phyloP scores from a whole-genome alignment of 2,797 vertebrate genomes.

The Epinephelus malabaricus region DNA sequence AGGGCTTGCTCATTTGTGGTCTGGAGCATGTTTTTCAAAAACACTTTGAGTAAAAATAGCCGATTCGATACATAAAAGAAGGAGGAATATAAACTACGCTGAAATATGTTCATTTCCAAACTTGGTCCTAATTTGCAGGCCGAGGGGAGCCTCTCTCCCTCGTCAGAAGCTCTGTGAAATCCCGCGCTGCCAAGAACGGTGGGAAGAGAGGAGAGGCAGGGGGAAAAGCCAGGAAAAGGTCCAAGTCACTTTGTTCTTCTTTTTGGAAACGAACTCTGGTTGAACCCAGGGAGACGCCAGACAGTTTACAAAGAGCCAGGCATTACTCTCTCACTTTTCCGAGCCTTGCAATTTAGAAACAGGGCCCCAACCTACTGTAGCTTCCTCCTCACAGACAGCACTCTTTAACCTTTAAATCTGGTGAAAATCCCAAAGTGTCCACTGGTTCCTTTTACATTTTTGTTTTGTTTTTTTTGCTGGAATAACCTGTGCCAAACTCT shows the following conservation, averaged over 20 bases:
- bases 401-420: constrained; percentile 71
- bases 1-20: constrained; percentile 36
- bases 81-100: constrained; percentile 64
- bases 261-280: constrained; percentile 95
- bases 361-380: constrained; percentile 76
- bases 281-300: constrained; percentile 90
- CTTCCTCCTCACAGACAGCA: constrained; percentile 74
- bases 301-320: constrained; percentile 85
- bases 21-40: constrained; percentile 33
- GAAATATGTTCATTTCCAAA: constrained; percentile 78
- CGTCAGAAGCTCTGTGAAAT: constrained; percentile 73
- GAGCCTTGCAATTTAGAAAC: constrained; percentile 79
- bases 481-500: constrained; percentile 80
- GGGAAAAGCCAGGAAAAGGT: constrained; percentile 93
- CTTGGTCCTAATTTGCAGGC: constrained; percentile 77
- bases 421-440: constrained; percentile 68
- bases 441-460: constrained; percentile 25
- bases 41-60: constrained; percentile 33
- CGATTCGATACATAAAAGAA: constrained; percentile 12
- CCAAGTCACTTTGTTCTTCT: constrained; percentile 93
- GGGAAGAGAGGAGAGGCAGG: constrained; percentile 78
- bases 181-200: constrained; percentile 82
- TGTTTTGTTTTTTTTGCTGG: constrained; percentile 9
- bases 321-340: constrained; percentile 81
- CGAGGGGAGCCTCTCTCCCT: constrained; percentile 56